Evolutionary conservation across 1,140 invertebrate genomes (phyloP).

Genomic region (Lepidurus packardi): DNA sequence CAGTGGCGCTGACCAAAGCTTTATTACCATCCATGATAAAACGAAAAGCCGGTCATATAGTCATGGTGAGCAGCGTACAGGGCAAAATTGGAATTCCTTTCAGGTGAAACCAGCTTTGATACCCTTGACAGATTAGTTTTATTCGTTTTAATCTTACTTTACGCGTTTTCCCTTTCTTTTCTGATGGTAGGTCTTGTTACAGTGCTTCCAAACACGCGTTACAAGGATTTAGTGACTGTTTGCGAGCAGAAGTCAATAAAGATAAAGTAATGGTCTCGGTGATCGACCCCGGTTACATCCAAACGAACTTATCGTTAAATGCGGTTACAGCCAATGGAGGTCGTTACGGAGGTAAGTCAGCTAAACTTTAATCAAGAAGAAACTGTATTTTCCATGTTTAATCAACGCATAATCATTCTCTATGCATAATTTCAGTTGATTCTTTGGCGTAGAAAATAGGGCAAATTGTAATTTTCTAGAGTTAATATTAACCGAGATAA

Average conservation of each 20-base stretch:
- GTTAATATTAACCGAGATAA: too few species aligned
- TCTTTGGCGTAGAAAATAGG: too few species aligned
- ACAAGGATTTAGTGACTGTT: constrained; percentile 77
- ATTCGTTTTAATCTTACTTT: not conserved
- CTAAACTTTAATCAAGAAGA: constrained; percentile 26
- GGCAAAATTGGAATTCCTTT: constrained; percentile 83
- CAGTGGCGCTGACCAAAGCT: constrained; percentile 83
- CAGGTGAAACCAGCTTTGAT: constrained; percentile 46
- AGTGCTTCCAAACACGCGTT: constrained; percentile 91
- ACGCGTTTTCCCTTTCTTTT: not conserved
- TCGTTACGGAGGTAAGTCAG: constrained; percentile 65
- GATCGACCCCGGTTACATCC: constrained; percentile 81
- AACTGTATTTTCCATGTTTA: constrained; percentile 10
- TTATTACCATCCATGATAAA: constrained; percentile 76
- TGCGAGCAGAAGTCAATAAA: constrained; percentile 68
- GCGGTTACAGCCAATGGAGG: constrained; percentile 72
- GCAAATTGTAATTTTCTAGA: too few species aligned
- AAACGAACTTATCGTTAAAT: constrained; percentile 80
- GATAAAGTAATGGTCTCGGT: constrained; percentile 73
- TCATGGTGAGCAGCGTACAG: constrained; percentile 89
- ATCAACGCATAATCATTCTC: constrained; percentile 27
- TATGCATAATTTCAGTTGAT: too few species aligned
- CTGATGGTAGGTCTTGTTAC: constrained; percentile 66
- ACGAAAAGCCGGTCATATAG: constrained; percentile 69
- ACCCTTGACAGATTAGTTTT: not conserved